Evolutionary conservation across 2,888 invertebrate species (phyloP).

Genomic region (Ctenicera cuprea): DNA sequence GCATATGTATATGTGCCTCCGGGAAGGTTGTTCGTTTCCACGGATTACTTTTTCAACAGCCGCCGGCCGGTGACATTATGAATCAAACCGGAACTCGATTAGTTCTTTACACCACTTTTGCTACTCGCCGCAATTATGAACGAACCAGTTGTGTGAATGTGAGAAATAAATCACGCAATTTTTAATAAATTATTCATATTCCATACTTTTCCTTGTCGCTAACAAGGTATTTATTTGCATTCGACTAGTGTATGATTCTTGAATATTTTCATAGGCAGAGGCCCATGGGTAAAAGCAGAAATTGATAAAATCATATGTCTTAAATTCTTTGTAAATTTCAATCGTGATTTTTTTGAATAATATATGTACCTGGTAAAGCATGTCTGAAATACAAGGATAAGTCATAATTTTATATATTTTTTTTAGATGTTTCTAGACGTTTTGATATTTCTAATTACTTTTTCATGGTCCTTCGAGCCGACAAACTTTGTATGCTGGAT

Average conservation of each 20-base stretch:
- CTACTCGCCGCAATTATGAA: background rate
- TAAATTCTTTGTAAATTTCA: too few relatives aligned
- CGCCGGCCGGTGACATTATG: slow-evolving; percentile 29
- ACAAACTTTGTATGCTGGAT: too few relatives aligned
- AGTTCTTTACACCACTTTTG: slow-evolving; percentile 12
- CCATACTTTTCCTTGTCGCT: slow-evolving; percentile 2
- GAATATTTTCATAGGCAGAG: background rate
- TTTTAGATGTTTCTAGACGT: too few relatives aligned
- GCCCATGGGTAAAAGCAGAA: too few relatives aligned
- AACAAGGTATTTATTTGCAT: slow-evolving; percentile 15
- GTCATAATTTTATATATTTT: too few relatives aligned
- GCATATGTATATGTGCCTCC: background rate
- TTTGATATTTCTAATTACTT: too few relatives aligned
- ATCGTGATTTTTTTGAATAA: too few relatives aligned
- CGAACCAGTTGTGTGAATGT: slow-evolving; percentile 27
- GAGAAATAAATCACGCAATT: slow-evolving; percentile 23
- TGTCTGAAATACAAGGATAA: too few relatives aligned
- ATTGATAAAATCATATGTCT: too few relatives aligned
- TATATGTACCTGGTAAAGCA: too few relatives aligned
- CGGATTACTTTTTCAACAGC: slow-evolving; percentile 23
- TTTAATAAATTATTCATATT: slow-evolving; percentile 32
- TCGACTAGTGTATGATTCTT: background rate
- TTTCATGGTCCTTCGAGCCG: too few relatives aligned
- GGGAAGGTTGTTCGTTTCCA: slow-evolving; percentile 37
- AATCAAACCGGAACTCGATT: slow-evolving; percentile 36